These are phyloP conservation scores for Heptranchias perlo DNA, from an alignment of 2,113 vertebrate species.

Conservation along the genomic window DNA sequence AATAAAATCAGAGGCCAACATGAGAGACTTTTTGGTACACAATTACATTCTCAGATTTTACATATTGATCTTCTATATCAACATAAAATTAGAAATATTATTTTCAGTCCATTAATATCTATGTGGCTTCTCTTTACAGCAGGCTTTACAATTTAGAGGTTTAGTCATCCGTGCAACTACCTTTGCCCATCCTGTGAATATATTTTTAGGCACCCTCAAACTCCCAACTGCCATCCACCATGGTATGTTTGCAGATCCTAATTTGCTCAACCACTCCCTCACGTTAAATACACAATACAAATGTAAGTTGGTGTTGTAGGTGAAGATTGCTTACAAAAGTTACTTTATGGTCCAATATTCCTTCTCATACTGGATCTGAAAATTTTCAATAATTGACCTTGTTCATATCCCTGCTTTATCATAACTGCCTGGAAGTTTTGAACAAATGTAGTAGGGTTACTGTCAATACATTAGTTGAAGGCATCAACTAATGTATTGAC, in stretches of 20 bases:
- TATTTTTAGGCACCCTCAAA: not conserved
- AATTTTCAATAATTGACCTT: not conserved
- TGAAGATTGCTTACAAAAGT: not conserved
- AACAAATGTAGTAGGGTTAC: too few species aligned
- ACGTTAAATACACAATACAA: not conserved
- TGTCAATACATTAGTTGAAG: too few species aligned
- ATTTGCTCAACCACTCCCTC: not conserved
- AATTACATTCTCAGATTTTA: not conserved
- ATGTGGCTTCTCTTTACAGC: not conserved
- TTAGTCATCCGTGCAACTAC: not conserved
- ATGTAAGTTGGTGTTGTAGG: not conserved
- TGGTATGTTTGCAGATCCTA: not conserved
- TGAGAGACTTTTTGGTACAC: not conserved
- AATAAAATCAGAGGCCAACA: slow-evolving; percentile 21
- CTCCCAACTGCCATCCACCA: not conserved
- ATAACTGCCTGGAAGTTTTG: too few species aligned
- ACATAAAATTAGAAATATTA: not conserved
- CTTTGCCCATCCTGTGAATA: not conserved
- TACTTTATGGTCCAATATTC: not conserved
- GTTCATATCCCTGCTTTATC: not conserved
- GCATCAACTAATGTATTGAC: too few species aligned
- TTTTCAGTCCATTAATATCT: not conserved
- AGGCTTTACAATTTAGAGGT: not conserved
- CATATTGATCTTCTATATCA: not conserved
- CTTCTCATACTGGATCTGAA: not conserved